phyloP scores from a whole-genome alignment of 2,797 vertebrate species.

The Platyrinchus mystaceus region DNA sequence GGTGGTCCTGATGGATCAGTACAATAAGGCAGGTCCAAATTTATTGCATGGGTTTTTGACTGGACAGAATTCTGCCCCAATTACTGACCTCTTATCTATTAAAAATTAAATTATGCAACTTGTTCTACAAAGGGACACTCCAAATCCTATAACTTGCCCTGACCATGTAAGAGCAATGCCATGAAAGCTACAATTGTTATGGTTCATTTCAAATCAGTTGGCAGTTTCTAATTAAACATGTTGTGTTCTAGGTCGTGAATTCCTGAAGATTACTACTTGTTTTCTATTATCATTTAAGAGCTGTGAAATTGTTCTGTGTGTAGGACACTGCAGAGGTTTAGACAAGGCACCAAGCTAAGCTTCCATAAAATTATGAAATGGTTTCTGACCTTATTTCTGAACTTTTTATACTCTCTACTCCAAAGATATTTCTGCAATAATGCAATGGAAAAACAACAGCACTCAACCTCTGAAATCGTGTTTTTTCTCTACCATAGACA shows the following conservation, averaged over 20 bases:
- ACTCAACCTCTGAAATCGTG: not conserved
- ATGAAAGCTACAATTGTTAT: not conserved
- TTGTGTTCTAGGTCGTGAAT: not conserved
- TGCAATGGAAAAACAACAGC: not conserved
- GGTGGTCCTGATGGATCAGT: not conserved
- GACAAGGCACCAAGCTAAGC: not conserved
- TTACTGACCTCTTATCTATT: not conserved
- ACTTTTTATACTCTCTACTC: not conserved
- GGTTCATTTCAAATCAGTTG: not conserved
- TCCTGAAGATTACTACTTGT: not conserved
- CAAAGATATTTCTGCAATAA: not conserved
- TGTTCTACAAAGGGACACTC: not conserved
- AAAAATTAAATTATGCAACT: not conserved
- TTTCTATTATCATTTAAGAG: not conserved
- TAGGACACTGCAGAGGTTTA: not conserved
- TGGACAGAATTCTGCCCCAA: not conserved
- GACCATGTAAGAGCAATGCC: not conserved
- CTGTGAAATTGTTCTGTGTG: not conserved
- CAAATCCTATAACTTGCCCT: not conserved
- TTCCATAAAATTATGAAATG: not conserved
- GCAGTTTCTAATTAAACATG: not conserved
- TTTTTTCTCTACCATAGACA: not conserved
- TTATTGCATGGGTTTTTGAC: not conserved
- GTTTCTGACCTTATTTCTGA: not conserved
- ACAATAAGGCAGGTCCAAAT: not conserved